Conservation (phyloP, 2,113 vertebrate species). For the Antechinus flavipes region DNA sequence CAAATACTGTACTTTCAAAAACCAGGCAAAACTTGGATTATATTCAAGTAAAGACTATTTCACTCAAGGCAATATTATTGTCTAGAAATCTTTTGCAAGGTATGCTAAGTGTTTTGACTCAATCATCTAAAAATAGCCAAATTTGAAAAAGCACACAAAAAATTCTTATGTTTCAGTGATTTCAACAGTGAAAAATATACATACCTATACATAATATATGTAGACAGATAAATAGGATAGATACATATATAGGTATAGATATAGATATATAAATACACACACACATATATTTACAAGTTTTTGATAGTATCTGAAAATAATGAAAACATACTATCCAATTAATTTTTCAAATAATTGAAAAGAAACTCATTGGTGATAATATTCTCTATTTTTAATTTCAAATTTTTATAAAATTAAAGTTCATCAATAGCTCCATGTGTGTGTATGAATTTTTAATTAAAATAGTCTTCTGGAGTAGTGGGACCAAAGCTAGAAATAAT, state of each 20-base stretch:
- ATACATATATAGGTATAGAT: too few species aligned
- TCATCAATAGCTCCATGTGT: neutral
- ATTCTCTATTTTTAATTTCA: neutral
- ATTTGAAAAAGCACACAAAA: neutral
- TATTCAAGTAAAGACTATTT: neutral
- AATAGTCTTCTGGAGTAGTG: neutral
- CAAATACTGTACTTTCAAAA: neutral
- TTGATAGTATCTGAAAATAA: neutral
- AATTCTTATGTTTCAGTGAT: neutral
- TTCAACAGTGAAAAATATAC: neutral
- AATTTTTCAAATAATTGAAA: conserved; percentile 14
- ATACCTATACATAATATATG: neutral
- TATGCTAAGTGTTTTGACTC: neutral
- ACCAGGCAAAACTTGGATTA: neutral
- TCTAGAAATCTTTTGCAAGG: neutral
- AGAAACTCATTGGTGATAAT: neutral
- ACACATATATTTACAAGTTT: neutral
- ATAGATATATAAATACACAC: too few species aligned
- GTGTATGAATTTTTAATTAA: neutral
- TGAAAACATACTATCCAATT: neutral
- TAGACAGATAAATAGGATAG: neutral
- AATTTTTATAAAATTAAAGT: conserved; percentile 15
- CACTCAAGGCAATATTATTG: neutral
- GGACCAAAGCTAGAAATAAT: neutral
- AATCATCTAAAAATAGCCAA: neutral